A percentile compares a stretch with the other conserved stretches of the same genome.
phyloP scores from a whole-genome alignment of 2,113 vertebrate genomes.

The Phalacrocorax aristotelis region DNA sequence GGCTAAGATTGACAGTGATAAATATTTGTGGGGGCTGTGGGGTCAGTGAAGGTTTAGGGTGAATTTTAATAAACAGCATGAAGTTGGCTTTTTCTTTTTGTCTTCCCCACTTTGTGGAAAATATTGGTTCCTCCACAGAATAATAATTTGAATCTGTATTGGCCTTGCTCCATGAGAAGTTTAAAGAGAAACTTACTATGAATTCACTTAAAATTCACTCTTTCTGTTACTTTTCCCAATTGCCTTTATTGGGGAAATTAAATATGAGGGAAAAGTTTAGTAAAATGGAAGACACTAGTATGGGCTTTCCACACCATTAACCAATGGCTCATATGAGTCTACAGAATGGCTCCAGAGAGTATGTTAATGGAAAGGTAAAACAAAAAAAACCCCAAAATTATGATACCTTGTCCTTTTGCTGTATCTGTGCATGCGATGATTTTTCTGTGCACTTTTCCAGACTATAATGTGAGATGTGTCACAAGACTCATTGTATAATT shows the following conservation, averaged over 20 bases:
- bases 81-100: background rate
- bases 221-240: background rate
- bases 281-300: background rate
- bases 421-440: background rate
- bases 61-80: background rate
- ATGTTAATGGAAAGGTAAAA: background rate
- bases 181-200: background rate
- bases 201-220: background rate
- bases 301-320: background rate
- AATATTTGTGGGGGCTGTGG: background rate
- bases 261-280: background rate
- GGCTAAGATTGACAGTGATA: background rate
- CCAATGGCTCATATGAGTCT: background rate
- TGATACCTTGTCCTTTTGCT: background rate
- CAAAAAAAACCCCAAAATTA: background rate
- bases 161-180: background rate
- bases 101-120: background rate
- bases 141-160: background rate
- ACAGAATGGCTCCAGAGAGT: background rate
- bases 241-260: background rate
- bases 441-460: background rate
- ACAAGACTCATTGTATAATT: background rate
- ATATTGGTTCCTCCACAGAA: background rate
- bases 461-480: background rate
- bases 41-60: background rate